A percentile compares a stretch with the other conserved stretches of the same genome.
phyloP scores from a whole-genome alignment of 1,140 invertebrate genomes.

The Drosophila nannoptera region DNA sequence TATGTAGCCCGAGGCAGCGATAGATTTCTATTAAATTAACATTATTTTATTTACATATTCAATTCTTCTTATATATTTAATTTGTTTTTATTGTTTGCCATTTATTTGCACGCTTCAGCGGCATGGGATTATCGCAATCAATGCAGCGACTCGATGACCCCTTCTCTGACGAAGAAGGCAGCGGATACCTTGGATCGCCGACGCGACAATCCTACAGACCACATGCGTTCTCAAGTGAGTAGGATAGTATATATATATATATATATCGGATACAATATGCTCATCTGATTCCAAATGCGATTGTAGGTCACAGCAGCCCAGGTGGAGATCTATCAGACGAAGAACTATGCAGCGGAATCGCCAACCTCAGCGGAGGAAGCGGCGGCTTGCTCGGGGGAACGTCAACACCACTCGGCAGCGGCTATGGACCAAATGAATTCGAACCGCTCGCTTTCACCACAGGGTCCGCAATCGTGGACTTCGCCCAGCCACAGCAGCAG shows the following conservation, averaged over 20 bases:
- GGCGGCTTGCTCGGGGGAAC: conserved; percentile 72
- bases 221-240: conserved; percentile 79
- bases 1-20: conserved; percentile 53
- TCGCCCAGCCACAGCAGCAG: conserved; percentile 79
- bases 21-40: conserved; percentile 23
- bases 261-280: too few relatives aligned
- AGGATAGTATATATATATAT: too few relatives aligned
- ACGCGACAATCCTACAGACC: conserved; percentile 79
- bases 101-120: conserved; percentile 60
- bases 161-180: conserved; percentile 80
- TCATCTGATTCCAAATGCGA: too few relatives aligned
- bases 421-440: conserved; percentile 78
- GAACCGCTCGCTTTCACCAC: conserved; percentile 81
- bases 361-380: conserved; percentile 79
- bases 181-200: conserved; percentile 79
- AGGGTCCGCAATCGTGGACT: conserved; percentile 83
- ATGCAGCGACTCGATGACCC: conserved; percentile 79
- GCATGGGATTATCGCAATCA: conserved; percentile 79
- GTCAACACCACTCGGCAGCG: conserved; percentile 78
- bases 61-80: conserved; percentile 16
- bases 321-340: conserved; percentile 84
- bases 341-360: conserved; percentile 82
- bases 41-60: conserved; percentile 30
- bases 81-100: neutral
- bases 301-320: conserved; percentile 79